A percentile compares a stretch with the other conserved stretches of the same genome.
Evolutionary conservation across 2,888 invertebrate species (phyloP).

Genomic region (Stomorhina lunata): DNA sequence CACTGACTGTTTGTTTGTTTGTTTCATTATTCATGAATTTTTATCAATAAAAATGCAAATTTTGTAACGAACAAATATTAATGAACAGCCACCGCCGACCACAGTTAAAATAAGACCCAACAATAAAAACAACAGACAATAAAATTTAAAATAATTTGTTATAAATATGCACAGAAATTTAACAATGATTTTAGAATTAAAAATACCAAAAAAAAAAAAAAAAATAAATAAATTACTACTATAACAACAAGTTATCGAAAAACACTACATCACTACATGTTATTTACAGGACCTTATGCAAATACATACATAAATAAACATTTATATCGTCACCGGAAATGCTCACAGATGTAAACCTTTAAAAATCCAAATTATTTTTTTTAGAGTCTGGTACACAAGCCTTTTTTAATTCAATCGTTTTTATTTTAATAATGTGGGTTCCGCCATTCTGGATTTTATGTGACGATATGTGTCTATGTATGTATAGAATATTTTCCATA

Average conservation of each 20-base stretch:
- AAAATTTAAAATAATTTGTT: background rate
- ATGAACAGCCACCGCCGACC: too few relatives aligned
- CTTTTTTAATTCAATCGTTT: too few relatives aligned
- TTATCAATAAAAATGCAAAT: slow-evolving; percentile 29
- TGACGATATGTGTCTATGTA: background rate
- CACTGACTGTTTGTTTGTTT: too few relatives aligned
- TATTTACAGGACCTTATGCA: background rate
- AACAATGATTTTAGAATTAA: background rate
- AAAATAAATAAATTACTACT: background rate
- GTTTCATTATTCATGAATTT: background rate
- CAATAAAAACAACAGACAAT: background rate
- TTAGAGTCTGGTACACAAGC: too few relatives aligned
- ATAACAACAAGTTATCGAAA: background rate
- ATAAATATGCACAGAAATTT: background rate
- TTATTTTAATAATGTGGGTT: too few relatives aligned
- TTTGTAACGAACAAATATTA: background rate
- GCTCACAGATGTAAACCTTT: too few relatives aligned
- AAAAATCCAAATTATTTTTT: too few relatives aligned
- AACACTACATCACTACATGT: background rate
- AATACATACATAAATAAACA: background rate
- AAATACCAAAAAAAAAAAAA: background rate
- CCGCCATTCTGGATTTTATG: too few relatives aligned
- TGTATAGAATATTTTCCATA: too few relatives aligned
- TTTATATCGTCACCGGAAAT: too few relatives aligned
- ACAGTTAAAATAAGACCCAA: too few relatives aligned